Evolutionary conservation across 2,113 vertebrate species (phyloP).

Genomic region (Pomatorhinus ruficollis): DNA sequence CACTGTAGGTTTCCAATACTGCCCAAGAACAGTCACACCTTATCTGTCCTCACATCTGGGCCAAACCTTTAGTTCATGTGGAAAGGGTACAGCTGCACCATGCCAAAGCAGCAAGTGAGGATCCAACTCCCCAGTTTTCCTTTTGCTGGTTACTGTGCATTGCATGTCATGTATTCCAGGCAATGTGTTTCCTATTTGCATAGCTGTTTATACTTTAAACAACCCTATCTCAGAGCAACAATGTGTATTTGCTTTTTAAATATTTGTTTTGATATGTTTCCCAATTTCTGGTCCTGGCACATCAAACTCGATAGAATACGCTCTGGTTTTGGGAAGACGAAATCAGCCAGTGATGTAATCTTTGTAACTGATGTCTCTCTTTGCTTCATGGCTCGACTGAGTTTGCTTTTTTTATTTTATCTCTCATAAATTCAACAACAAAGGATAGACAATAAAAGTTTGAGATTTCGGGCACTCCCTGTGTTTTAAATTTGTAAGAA

Average conservation of each 20-base stretch:
- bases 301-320: constrained; percentile 75
- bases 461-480: constrained; percentile 23
- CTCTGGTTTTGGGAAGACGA: constrained; percentile 61
- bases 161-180: constrained; percentile 61
- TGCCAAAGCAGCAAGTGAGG: constrained; percentile 2
- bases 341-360: constrained; percentile 70
- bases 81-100: background rate
- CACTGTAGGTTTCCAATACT: background rate
- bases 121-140: background rate
- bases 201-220: constrained; percentile 77
- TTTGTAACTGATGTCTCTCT: constrained; percentile 38
- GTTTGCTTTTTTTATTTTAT: constrained; percentile 62
- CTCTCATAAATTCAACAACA: constrained; percentile 31
- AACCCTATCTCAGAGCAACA: constrained; percentile 74
- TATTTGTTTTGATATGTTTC: constrained; percentile 79
- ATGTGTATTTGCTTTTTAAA: constrained; percentile 72
- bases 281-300: constrained; percentile 76
- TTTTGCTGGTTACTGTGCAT: constrained; percentile 48
- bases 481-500: constrained; percentile 55
- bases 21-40: background rate
- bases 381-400: constrained; percentile 43
- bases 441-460: constrained; percentile 12
- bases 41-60: background rate
- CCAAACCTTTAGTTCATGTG: background rate
- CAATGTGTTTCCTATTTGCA: constrained; percentile 79